Percentiles rank a stretch among this genome's conserved stretches.
Evolutionary conservation across 2,888 invertebrate species (phyloP).

Genomic region (Periphyllus acericola): DNA sequence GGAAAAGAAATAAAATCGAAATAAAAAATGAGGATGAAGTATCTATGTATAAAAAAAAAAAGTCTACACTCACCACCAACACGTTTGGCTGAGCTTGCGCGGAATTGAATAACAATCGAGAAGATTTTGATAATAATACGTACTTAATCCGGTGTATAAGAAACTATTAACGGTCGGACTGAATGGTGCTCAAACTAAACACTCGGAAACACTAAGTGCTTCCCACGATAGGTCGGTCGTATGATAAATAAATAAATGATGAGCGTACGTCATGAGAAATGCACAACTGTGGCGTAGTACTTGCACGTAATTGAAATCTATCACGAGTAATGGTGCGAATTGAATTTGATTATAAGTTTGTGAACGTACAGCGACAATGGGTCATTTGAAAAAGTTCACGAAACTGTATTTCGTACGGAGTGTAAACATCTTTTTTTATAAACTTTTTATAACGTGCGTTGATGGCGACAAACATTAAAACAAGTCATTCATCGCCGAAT

Average conservation of each 20-base stretch:
- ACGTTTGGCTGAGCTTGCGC: not conserved
- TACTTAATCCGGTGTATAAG: not conserved
- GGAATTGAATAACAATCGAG: not conserved
- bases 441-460: not conserved
- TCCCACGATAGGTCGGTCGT: not conserved
- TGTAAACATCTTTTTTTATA: not conserved
- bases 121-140: not conserved
- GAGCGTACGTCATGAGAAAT: not conserved
- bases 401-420: not conserved
- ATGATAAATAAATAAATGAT: not conserved
- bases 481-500: too few species aligned
- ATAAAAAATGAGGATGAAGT: not conserved
- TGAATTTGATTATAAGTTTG: not conserved
- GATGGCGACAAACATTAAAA: not conserved
- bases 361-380: not conserved
- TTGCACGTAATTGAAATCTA: not conserved
- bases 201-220: not conserved
- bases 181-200: not conserved
- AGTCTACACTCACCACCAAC: not conserved
- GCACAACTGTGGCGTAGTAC: not conserved
- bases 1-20: not conserved
- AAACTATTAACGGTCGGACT: not conserved
- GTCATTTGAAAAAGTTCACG: not conserved
- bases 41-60: not conserved
- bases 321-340: not conserved